Percentiles rank a stretch among this genome's conserved stretches.
Conservation (phyloP, 1,140 invertebrate species). For the Neoseiulus cucumeris region DNA sequence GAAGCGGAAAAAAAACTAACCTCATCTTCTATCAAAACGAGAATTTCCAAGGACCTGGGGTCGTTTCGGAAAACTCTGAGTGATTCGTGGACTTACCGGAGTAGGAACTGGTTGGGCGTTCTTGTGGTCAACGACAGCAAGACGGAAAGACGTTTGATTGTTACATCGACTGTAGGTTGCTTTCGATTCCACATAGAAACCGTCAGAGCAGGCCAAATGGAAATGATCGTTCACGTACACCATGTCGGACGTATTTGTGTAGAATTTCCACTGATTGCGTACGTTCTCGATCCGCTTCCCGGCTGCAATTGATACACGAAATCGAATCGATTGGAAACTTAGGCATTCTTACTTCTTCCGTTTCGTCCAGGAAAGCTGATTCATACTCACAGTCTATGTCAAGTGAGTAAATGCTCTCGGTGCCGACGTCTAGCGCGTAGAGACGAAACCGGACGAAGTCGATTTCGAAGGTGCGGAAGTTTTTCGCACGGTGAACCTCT, state of each 20-base stretch:
- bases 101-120: neutral
- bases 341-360: neutral
- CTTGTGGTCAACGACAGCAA: slow-evolving; percentile 3
- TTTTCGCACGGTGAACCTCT: slow-evolving; percentile 29
- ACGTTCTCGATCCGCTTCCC: neutral
- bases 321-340: neutral
- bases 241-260: neutral
- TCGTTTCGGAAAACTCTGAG: no score
- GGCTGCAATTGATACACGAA: neutral
- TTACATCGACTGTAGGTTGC: neutral
- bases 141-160: neutral
- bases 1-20: no score
- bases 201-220: neutral
- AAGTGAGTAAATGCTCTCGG: slow-evolving; percentile 14
- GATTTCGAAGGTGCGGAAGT: slow-evolving; percentile 48
- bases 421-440: slow-evolving; percentile 34
- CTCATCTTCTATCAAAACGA: no score
- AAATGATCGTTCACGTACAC: neutral
- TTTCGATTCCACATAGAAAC: neutral
- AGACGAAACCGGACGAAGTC: slow-evolving; percentile 59
- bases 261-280: neutral
- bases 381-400: slow-evolving; percentile 5
- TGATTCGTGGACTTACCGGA: neutral
- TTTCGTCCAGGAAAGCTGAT: no score
- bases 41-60: no score